Base-by-base conservation (phyloP, 2,888 invertebrate genomes). In the Perizoma flavofasciatum region DNA sequence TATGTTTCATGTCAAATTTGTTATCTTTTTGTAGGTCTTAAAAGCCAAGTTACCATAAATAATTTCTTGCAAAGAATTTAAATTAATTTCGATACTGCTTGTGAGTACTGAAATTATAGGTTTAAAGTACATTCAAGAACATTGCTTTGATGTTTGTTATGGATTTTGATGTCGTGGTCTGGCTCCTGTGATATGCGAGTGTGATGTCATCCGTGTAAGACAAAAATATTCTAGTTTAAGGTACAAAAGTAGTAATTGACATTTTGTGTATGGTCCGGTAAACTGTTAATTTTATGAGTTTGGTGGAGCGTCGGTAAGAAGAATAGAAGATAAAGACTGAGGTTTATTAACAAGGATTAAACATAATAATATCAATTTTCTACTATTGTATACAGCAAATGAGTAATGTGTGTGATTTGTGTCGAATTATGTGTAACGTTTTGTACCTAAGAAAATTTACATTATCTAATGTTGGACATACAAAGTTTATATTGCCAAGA, bases 251-350 rank as follows among this genome's bases (percentile, higher is more conserved):
- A 44, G 8, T 22, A 33, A 32, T 48, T 48, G 35, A 10, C 47
- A 48, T 35, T 48, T 10, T 48, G 35, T 32, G 1, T n/a, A 7
- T 48, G 35, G 7, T 32, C 33, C 33, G 6, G 32, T 6, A 11
- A 40, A 11, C 32, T 49, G 39, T 40, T 32, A 49, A n/a, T 4
- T 6, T 32, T 41, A 11, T 41, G 39, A 43, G 22, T 49, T 35
- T 49, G n/a, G 9, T 41, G 40, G 47, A 50, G 44, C n/a, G 54
- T 43, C 51, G 48, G 44, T n/a, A 35, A 58, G 54, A 22, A 37
- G 70, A 64, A 59, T 70, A 70, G 66, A 68, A 68, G 65, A 67
- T 71, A 69, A 83, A 82, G 83, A 83, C 83, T 83, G 83, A 83
- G 72, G 76, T 76, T 81, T 76, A 77, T 74, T 74, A 75, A 73